Evolutionary conservation across 2,888 invertebrate genomes (phyloP).

Genomic region (Polymixis lichenea): DNA sequence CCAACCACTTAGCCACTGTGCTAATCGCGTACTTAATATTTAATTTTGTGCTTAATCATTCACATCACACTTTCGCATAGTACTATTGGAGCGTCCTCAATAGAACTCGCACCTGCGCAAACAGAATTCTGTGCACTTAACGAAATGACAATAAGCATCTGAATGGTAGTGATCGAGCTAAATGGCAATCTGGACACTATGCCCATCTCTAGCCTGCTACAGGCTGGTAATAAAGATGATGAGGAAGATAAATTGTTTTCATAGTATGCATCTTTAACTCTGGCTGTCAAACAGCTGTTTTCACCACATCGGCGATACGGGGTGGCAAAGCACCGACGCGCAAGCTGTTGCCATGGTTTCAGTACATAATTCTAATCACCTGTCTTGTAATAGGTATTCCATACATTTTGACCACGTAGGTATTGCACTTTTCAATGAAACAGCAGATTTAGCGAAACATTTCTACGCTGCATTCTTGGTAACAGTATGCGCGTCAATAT

Average conservation of each 20-base stretch:
- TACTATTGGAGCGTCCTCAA: conserved; percentile 14
- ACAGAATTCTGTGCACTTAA: not conserved
- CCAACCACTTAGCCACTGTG: conserved; percentile 28
- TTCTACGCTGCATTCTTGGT: no score
- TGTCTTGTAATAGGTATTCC: no score
- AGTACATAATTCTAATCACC: no score
- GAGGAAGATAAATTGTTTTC: not conserved
- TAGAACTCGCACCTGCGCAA: conserved; percentile 4
- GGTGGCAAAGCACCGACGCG: no score
- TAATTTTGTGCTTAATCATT: conserved; percentile 38
- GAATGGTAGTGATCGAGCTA: not conserved
- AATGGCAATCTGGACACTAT: not conserved
- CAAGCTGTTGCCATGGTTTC: no score
- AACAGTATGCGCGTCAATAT: no score
- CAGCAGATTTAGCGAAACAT: no score
- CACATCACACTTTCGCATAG: conserved; percentile 27
- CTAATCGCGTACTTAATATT: conserved; percentile 44
- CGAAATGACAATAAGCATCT: not conserved
- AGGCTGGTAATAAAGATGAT: not conserved
- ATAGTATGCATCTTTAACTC: not conserved
- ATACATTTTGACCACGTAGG: no score
- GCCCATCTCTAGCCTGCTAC: not conserved
- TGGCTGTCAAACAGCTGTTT: not conserved
- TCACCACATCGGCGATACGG: not conserved
- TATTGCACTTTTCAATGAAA: no score